Evolutionary conservation across 2,797 vertebrate species (phyloP), one percentile per base, ranked within the genome.

Genomic region (Arnoldichthys spilopterus): DNA sequence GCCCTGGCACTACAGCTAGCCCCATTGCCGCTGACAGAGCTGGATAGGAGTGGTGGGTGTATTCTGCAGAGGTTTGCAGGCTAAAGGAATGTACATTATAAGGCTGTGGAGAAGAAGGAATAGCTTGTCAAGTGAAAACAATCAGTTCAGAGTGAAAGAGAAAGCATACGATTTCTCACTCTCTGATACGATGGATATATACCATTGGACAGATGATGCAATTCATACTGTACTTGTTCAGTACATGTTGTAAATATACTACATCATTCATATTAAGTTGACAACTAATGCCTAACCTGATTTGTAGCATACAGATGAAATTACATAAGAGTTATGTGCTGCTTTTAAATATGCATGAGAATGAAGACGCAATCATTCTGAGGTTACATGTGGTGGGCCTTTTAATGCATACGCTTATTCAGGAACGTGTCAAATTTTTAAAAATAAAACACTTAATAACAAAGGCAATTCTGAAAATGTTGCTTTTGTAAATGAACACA

Each of bases 11-110:
- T 64, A 74, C 22, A 70, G 61, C 69, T 54, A 74, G 34, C 77
- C 62, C 82, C 82, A 76, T 28, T 47, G 69, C 74, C 56, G 22
- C 30, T 26, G 37, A 77, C 75, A 75, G 66, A 69, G 69, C 66
- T 51, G 63, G 24, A 75, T 72, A 56, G 5, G 63, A 62, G 51
- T 77, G 32, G 76, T 70, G 76, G 81, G 80, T 72, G 72, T 77
- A 75, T 79, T 72, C 80, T 82, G 75, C 80, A 82, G 80, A 82
- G 76, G 70, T 74, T 82, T 82, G 53, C 66, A 78, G 76, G 26
- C 76, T 78, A 51, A 62, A 32, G 30, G 58, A 56, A 26, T 43
- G 26, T 28, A 72, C 8, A 45, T 53, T 71, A 71, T 16, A 70
- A 54, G 11, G 30, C 58, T 64, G 76, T 1, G 12, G 59, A 58